Evolutionary conservation across 2,888 invertebrate species (phyloP), one percentile per base, ranked within the genome.

Genomic region (Aromia moschata): DNA sequence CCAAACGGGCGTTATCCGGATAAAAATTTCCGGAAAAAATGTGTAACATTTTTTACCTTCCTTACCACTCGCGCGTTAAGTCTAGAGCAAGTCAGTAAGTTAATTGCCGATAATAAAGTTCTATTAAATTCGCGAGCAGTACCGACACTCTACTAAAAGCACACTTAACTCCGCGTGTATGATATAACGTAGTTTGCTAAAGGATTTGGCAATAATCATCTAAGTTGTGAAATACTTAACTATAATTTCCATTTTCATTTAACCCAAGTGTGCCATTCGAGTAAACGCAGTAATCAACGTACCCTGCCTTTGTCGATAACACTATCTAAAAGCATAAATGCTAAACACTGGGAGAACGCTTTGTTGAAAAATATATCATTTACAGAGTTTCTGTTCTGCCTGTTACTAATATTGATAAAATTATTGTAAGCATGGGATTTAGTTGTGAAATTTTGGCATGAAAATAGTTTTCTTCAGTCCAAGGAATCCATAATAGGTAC

Each of bases 61-160:
- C 25, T 25, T 25, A 25, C 7, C 7, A 25, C 25, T 25, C 25
- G 4, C 25, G 15, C 15, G 12, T 15, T 38, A 1, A 10, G 12
- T 38, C 15, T 40, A 2, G 17, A 40, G 1, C 4, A 16, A 40
- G 40, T n/a, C n/a, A n/a, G n/a, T 45, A 14, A 38, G 4, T 38
- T 15, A 38, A 38, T 14, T 38, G 38, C 1, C 12, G 5, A 38
- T 38, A 38, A 38, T 38, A 38, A 14, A 38, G 3, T 12, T 2
- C 16, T 15, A 30, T 15, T 45, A 45, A 45, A 30, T 45, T 14
- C 18, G 14, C 15, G n/a, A 45, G 44, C 44, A 15, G 11, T 44
- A 31, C 15, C 4, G 31, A 45, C n/a, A n/a, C n/a, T 12, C 43
- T 43, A 43, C 43, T 43, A 43, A 43, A 43, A 43, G 43, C 43